Base-by-base conservation (phyloP, 1,140 invertebrate genomes). In the Paralvinella palmiformis region DNA sequence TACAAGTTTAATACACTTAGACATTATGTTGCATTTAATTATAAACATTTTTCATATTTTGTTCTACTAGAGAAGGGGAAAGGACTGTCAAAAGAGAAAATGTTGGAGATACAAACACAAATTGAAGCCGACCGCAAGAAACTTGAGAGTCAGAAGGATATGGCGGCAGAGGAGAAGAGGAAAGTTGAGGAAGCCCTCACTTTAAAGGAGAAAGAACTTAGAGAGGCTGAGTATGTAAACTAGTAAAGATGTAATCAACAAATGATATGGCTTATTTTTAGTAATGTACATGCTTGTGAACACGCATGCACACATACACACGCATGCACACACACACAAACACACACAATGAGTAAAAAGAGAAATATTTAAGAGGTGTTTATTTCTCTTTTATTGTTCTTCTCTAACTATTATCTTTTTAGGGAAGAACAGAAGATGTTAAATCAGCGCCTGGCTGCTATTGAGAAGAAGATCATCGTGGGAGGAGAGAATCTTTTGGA, bases 401-500 rank as follows among this genome's bases (percentile, higher is more conserved):
- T n/a, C n/a, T n/a, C n/a, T n/a, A n/a, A n/a, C n/a, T n/a, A n/a
- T n/a, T n/a, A n/a, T n/a, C 32, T 17, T 68, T 73, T 24, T 63
- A 85, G 85, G 62, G 79, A 81, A 48, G 86, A 87, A 67, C 83
- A 85, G 52, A 80, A 84, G 62, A 71, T 74, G 35, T 78, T 98
- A 5, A 86, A 89, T 64, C 86, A 92, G 64, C 95, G 96, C 77
- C 85, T 99, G 60, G 85, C 89, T 67, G 88, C 88, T 24, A 85
- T 99, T 53, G 93, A 98, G 78, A 93, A 92, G 62, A 94, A 96
- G 78, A 95, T 99, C 58, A 85, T 99, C 24, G 91, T 98, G 7
- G 97, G 97, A 1, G 97, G 96, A 6, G 96, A 98, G 81, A 99
- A 99, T 84, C 84, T 99, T 7, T 84, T 99, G 62, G 95, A 98